Evolutionary conservation across 2,113 vertebrate species (phyloP).

Genomic region (Hoplias malabaricus): DNA sequence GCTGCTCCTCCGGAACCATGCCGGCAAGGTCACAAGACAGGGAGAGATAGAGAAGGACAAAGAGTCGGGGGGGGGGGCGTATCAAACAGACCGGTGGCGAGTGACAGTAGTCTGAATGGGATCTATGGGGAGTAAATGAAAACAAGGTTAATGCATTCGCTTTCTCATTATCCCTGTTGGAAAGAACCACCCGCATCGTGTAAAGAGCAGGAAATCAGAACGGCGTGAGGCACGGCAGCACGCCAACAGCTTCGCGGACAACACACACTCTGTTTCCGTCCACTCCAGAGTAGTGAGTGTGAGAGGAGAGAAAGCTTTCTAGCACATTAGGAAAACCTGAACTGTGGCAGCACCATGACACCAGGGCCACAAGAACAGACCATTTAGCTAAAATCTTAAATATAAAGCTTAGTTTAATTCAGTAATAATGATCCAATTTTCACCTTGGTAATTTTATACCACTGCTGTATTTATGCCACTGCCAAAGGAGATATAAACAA

Average conservation of each 20-base stretch:
- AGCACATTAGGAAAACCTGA: constrained; percentile 34
- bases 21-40: constrained; percentile 11
- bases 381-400: constrained; percentile 33
- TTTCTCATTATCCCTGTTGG: constrained; percentile 70
- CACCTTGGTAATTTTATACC: background rate
- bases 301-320: constrained; percentile 49
- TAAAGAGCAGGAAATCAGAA: constrained; percentile 71
- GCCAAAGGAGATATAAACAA: background rate
- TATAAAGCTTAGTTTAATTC: background rate
- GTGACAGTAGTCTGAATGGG: constrained; percentile 41
- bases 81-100: constrained; percentile 51
- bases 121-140: constrained; percentile 74
- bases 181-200: constrained; percentile 62
- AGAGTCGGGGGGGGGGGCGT: constrained; percentile 48
- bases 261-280: constrained; percentile 55
- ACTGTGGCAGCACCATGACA: constrained; percentile 43
- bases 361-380: constrained; percentile 33
- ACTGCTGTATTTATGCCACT: background rate
- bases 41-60: constrained; percentile 11
- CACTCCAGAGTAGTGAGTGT: constrained; percentile 51
- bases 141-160: constrained; percentile 78
- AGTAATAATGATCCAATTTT: background rate
- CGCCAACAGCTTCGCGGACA: constrained; percentile 43
- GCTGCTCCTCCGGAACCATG: constrained; percentile 26
- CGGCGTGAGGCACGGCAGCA: constrained; percentile 50